Evolutionary conservation across 2,888 invertebrate genomes (phyloP).

Genomic region (Conops quadrifasciatus): DNA sequence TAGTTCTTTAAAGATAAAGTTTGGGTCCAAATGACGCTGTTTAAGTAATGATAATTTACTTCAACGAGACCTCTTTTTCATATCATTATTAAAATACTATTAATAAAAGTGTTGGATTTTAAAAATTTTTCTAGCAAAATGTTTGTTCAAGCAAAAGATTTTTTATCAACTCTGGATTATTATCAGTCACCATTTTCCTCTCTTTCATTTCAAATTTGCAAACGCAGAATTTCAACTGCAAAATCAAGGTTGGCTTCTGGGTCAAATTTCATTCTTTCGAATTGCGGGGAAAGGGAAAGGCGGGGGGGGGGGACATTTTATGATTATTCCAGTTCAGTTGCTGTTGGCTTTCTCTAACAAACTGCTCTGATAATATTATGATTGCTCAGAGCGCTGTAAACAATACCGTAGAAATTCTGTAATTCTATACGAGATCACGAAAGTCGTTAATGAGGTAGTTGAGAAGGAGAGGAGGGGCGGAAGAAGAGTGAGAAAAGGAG

Average conservation of each 20-base stretch:
- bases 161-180: no score
- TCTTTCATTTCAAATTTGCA: no score
- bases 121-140: no score
- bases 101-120: no score
- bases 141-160: no score
- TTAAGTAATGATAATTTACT: no score
- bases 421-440: not conserved
- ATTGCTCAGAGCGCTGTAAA: constrained; percentile 6
- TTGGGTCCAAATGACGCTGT: no score
- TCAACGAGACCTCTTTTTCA: no score
- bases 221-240: no score
- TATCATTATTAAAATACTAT: no score
- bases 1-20: no score
- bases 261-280: not conserved
- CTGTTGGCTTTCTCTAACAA: not conserved
- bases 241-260: not conserved
- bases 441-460: not conserved
- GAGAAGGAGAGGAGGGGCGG: not conserved
- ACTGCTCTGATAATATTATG: not conserved
- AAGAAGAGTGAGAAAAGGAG: not conserved
- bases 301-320: not conserved
- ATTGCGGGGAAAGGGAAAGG: not conserved
- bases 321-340: constrained; percentile 5
- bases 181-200: no score
- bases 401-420: not conserved